These are phyloP conservation scores for Papilio dardanus DNA, from an alignment of 1,140 invertebrate species.

Conservation along the genomic window DNA sequence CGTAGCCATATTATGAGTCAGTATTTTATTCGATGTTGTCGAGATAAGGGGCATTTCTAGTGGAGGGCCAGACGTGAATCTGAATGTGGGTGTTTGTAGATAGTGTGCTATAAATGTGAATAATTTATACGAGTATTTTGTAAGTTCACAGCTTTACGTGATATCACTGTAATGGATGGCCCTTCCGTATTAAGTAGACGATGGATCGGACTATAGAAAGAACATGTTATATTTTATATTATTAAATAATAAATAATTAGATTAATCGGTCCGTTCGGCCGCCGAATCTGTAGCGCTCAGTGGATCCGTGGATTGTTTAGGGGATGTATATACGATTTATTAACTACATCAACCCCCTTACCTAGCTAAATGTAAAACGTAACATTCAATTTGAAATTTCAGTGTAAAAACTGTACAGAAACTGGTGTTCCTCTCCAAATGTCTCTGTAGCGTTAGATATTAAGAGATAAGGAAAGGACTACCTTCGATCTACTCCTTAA, in stretches of 20 bases:
- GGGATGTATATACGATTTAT: conserved; percentile 75
- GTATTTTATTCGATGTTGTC: conserved; percentile 79
- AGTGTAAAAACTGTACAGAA: conserved; percentile 77
- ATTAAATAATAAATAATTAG: conserved; percentile 59
- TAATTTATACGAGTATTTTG: conserved; percentile 82
- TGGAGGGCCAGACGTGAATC: conserved; percentile 68
- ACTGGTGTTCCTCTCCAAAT: conserved; percentile 79
- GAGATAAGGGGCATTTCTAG: conserved; percentile 71
- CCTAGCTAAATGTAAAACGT: conserved; percentile 67
- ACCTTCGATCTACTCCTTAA: conserved; percentile 61
- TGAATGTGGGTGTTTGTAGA: conserved; percentile 78
- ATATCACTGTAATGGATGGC: conserved; percentile 71
- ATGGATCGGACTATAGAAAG: conserved; percentile 65
- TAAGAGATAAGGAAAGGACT: conserved; percentile 59
- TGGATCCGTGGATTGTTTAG: conserved; percentile 62
- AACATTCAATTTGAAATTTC: conserved; percentile 62
- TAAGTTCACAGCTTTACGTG: conserved; percentile 80
- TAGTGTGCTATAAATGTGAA: conserved; percentile 82
- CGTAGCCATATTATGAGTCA: conserved; percentile 80
- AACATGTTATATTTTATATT: conserved; percentile 81
- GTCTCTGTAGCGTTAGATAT: conserved; percentile 74
- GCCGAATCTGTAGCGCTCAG: conserved; percentile 74
- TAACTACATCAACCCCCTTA: conserved; percentile 58
- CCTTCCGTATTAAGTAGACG: conserved; percentile 70
- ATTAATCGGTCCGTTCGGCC: conserved; percentile 65